Evolutionary conservation across 2,113 vertebrate species (phyloP).

Genomic region (Anas platyrhynchos): DNA sequence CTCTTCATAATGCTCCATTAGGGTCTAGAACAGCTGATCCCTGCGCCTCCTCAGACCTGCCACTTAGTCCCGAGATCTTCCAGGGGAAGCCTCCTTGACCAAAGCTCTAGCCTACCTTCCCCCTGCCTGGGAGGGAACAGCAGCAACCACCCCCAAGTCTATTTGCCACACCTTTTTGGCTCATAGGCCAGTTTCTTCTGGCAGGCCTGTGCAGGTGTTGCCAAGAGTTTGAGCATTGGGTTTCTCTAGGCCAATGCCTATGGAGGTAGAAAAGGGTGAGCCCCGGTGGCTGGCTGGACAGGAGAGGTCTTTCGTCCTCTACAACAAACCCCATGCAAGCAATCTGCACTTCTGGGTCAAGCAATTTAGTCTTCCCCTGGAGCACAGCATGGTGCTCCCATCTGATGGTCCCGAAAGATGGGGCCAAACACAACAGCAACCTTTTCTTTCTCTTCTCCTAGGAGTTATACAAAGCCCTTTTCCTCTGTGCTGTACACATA

Average conservation of each 20-base stretch:
- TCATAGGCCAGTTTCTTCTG: background rate
- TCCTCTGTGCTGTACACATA: background rate
- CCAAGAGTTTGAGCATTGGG: background rate
- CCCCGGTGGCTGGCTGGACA: background rate
- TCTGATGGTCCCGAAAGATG: background rate
- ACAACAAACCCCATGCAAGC: background rate
- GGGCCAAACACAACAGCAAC: background rate
- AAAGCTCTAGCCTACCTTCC: background rate
- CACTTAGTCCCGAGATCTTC: background rate
- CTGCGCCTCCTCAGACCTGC: background rate
- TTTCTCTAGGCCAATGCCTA: background rate
- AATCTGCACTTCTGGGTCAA: background rate
- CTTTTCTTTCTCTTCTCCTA: background rate
- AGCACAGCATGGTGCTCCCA: background rate
- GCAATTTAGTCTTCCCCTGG: background rate
- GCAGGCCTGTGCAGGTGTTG: background rate
- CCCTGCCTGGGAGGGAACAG: background rate
- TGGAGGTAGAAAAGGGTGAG: background rate
- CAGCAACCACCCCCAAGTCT: background rate
- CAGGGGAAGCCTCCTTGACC: background rate
- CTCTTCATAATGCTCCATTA: background rate
- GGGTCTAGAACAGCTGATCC: rapidly evolving
- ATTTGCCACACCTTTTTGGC: background rate
- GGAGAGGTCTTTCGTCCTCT: background rate
- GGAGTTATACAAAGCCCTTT: background rate